Evolutionary conservation across 2,797 vertebrate genomes (phyloP).

Genomic region (Miichthys miiuy): DNA sequence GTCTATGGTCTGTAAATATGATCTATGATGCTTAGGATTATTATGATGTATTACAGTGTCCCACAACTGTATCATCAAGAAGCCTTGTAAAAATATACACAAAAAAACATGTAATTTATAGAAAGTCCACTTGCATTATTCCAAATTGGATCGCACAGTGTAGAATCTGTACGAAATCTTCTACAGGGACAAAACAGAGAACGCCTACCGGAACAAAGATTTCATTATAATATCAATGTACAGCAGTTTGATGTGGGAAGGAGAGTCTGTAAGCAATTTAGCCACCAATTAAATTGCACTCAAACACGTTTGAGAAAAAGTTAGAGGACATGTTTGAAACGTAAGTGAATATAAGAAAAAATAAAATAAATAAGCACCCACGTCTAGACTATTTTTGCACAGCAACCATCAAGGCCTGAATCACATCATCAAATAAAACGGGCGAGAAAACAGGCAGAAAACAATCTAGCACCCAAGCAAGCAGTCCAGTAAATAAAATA

Average conservation of each 20-base stretch:
- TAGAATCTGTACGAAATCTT: not conserved
- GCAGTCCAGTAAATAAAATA: constrained; percentile 73
- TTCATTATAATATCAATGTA: constrained; percentile 26
- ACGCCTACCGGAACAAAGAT: constrained; percentile 3
- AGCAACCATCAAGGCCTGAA: constrained; percentile 39
- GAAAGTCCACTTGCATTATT: constrained; percentile 16
- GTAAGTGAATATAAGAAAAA: constrained; percentile 13
- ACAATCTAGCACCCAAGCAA: constrained; percentile 63
- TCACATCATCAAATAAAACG: constrained; percentile 66
- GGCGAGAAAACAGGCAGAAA: constrained; percentile 30
- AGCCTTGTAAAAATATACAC: not conserved
- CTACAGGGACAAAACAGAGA: constrained; percentile 15
- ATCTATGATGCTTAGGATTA: not conserved
- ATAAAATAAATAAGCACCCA: constrained; percentile 23
- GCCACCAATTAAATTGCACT: constrained; percentile 14
- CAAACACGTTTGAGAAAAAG: constrained; percentile 34
- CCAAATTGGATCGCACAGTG: not conserved
- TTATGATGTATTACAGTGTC: not conserved
- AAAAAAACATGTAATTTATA: not conserved
- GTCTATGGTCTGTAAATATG: not conserved
- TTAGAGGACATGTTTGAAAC: constrained; percentile 10
- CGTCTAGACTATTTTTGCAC: constrained; percentile 42
- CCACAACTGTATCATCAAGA: not conserved
- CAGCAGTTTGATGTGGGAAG: not conserved
- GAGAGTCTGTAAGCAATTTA: constrained; percentile 22